Conservation (phyloP, 2,888 invertebrate species). For the Dryadula phaetusa region DNA sequence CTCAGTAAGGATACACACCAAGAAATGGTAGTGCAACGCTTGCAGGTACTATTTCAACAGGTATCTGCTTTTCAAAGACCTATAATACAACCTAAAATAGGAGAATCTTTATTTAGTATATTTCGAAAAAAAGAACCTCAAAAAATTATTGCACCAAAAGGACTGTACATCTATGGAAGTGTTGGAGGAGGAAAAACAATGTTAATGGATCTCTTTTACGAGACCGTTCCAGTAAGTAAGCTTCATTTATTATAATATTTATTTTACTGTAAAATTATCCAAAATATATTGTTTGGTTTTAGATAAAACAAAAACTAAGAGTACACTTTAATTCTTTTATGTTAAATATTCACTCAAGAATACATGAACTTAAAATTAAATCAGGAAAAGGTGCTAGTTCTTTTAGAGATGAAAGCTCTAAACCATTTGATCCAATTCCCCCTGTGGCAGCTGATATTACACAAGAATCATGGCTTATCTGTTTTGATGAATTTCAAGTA, state of each 20-base stretch:
- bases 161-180: slow-evolving; percentile 95
- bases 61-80: slow-evolving; percentile 84
- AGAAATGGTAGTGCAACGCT: slow-evolving; percentile 85
- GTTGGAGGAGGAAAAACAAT: slow-evolving; percentile 99
- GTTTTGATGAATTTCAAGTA: slow-evolving; percentile 99
- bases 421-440: slow-evolving; percentile 95
- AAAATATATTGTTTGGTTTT: slow-evolving; percentile 49
- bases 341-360: slow-evolving; percentile 96
- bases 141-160: slow-evolving; percentile 86
- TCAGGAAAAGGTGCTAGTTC: slow-evolving; percentile 78
- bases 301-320: slow-evolving; percentile 89
- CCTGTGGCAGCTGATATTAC: slow-evolving; percentile 95
- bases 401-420: slow-evolving; percentile 72
- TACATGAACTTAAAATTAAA: slow-evolving; percentile 92
- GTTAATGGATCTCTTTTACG: slow-evolving; percentile 99
- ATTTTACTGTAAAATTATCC: neutral
- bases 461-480: slow-evolving; percentile 94
- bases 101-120: slow-evolving; percentile 64
- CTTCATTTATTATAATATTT: neutral
- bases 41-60: slow-evolving; percentile 88
- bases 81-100: slow-evolving; percentile 49
- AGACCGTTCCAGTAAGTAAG: slow-evolving; percentile 76
- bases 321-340: slow-evolving; percentile 99
- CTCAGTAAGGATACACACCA: slow-evolving; percentile 90
- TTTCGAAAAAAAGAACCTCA: slow-evolving; percentile 68